These are phyloP conservation scores for Drosophila picticornis DNA, from an alignment of 2,888 invertebrate species.

Conservation along the genomic window DNA sequence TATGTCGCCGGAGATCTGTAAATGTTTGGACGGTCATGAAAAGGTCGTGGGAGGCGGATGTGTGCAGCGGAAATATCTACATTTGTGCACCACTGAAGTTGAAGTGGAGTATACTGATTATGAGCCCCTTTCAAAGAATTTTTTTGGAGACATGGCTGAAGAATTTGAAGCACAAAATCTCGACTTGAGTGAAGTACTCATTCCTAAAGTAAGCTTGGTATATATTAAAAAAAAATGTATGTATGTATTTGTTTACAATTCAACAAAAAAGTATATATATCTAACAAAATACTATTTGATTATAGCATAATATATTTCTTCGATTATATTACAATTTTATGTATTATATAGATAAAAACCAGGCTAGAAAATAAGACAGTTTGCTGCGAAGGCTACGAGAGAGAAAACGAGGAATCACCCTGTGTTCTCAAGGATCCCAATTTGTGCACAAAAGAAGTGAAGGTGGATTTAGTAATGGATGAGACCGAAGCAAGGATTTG, in stretches of 20 bases:
- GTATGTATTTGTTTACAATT: too few relatives aligned
- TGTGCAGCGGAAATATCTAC: not conserved
- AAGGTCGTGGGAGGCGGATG: not conserved
- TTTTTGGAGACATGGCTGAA: accelerated
- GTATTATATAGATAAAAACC: not conserved
- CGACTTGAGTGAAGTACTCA: accelerated
- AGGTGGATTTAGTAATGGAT: not conserved
- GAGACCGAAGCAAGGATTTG: accelerated
- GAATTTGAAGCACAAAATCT: not conserved
- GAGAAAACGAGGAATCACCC: not conserved
- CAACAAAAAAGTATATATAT: too few relatives aligned
- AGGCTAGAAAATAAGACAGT: slow-evolving; percentile 1
- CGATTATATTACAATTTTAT: not conserved
- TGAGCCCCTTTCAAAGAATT: too few relatives aligned
- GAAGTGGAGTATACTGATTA: not conserved
- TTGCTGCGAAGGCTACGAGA: slow-evolving; percentile 45
- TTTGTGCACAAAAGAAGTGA: slow-evolving; percentile 31
- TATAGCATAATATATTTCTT: too few relatives aligned
- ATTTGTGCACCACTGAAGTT: slow-evolving; percentile 15
- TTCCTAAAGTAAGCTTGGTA: not conserved
- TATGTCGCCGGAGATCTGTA: slow-evolving; percentile 5
- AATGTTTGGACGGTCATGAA: slow-evolving; percentile 6
- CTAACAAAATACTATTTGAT: not conserved
- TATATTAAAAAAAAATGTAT: too few relatives aligned
- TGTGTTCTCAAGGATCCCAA: slow-evolving; percentile 35